Evolutionary conservation across 1,140 invertebrate species (phyloP).

Genomic region (Colletes gigas): DNA sequence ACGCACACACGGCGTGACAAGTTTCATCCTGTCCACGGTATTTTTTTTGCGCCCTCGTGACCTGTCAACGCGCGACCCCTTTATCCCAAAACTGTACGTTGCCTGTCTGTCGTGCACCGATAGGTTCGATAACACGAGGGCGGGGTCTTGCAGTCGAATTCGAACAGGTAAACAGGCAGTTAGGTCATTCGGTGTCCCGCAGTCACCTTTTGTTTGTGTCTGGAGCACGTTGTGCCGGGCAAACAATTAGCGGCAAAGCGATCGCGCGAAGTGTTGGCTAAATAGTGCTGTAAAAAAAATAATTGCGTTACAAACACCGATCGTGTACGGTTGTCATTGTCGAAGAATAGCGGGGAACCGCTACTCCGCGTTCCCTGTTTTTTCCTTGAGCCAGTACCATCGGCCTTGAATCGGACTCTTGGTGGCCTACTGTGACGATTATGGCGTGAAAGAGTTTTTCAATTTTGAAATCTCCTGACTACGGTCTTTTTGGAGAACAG

Average conservation of each 20-base stretch:
- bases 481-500: constrained; percentile 11
- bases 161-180: constrained; percentile 41
- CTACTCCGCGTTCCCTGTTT: neutral
- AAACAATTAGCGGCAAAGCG: neutral
- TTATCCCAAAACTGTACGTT: constrained; percentile 17
- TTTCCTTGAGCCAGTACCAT: constrained; percentile 23
- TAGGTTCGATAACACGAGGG: constrained; percentile 14
- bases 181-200: constrained; percentile 10
- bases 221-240: constrained; percentile 32
- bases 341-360: neutral
- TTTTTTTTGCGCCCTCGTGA: neutral
- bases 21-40: constrained; percentile 16
- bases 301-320: too few relatives aligned
- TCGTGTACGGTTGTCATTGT: neutral
- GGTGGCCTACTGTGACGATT: constrained; percentile 53
- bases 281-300: neutral
- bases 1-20: constrained; percentile 39
- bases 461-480: constrained; percentile 51
- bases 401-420: constrained; percentile 71
- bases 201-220: constrained; percentile 47
- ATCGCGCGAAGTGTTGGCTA: neutral
- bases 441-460: constrained; percentile 48
- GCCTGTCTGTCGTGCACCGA: constrained; percentile 21
- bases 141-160: constrained; percentile 41
- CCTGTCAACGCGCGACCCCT: constrained; percentile 21